These are phyloP conservation scores for Tipula unca DNA, from an alignment of 2,888 invertebrate species.

Conservation along the genomic window DNA sequence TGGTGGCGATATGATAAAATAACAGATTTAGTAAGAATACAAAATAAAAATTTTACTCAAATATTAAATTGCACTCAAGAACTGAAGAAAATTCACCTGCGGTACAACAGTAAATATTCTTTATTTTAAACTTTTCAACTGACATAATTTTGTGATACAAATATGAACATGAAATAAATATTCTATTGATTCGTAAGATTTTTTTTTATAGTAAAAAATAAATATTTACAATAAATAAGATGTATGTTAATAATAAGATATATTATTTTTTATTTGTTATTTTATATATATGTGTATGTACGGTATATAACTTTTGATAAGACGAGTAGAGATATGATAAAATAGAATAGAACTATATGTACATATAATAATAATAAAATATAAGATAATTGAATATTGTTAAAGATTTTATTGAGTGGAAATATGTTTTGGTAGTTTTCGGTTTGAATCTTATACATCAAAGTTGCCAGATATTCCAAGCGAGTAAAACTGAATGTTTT, in stretches of 20 bases:
- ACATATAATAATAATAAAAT: neutral
- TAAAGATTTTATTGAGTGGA: neutral
- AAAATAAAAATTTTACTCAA: neutral
- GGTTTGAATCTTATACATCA: neutral
- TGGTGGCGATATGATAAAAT: neutral
- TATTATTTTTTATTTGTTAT: neutral
- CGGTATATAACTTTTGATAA: neutral
- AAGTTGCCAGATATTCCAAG: too few species aligned
- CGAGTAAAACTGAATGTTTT: too few species aligned
- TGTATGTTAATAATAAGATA: too few species aligned
- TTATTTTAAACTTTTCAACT: neutral
- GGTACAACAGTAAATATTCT: neutral
- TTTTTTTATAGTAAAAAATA: neutral
- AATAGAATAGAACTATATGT: neutral
- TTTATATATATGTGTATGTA: neutral
- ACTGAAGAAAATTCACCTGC: neutral
- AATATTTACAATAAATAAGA: neutral
- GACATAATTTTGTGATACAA: neutral
- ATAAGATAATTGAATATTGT: neutral
- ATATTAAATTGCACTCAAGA: neutral
- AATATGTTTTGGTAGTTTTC: neutral
- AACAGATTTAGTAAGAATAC: neutral
- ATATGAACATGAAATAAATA: neutral
- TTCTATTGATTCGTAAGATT: neutral
- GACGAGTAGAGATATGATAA: neutral